phyloP scores from a whole-genome alignment of 2,113 vertebrate species.

The Progne subis region DNA sequence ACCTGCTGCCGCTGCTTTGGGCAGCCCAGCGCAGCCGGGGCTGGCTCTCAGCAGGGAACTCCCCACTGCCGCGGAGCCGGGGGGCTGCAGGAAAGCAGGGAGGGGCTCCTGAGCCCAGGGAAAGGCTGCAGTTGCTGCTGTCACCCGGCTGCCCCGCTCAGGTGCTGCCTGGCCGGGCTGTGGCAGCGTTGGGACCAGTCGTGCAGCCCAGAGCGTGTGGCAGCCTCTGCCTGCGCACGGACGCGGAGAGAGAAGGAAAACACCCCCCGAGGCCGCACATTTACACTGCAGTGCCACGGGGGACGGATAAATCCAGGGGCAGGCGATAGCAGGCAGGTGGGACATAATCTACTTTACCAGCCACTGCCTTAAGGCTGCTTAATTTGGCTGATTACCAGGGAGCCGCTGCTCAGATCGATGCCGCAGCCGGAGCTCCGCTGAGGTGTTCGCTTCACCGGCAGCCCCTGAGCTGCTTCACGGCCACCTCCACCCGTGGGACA shows the following conservation, averaged over 20 bases:
- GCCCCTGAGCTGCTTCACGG: neutral
- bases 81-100: neutral
- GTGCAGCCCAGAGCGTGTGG: rapidly evolving
- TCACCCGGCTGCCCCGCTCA: rapidly evolving
- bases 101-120: neutral
- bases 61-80: no score
- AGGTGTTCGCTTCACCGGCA: neutral
- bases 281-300: neutral
- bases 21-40: no score
- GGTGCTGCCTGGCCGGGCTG: neutral
- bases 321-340: neutral
- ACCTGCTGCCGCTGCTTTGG: neutral
- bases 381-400: conserved; percentile 4
- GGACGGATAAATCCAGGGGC: neutral
- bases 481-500: neutral
- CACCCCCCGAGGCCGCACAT: neutral
- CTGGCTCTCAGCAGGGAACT: no score
- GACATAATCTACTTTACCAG: neutral
- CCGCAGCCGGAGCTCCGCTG: neutral
- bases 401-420: neutral
- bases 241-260: neutral
- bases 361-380: neutral
- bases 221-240: neutral
- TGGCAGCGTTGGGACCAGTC: neutral
- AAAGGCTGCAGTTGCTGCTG: rapidly evolving